These are phyloP conservation scores for Fragum sueziense DNA, from an alignment of 2,888 invertebrate genomes.

Conservation along the genomic window DNA sequence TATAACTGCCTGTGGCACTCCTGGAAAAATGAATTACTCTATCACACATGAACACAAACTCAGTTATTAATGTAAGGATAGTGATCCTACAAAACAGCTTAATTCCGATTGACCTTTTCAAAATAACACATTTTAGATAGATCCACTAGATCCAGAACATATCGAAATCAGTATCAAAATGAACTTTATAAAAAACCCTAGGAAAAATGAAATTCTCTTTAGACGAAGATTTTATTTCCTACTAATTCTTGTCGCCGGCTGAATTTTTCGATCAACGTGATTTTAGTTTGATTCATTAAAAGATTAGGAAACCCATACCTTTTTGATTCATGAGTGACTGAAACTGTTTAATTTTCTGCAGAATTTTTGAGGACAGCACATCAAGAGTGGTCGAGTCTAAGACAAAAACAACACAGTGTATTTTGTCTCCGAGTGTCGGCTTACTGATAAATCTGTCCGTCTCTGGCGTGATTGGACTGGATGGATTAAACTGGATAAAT, in stretches of 20 bases:
- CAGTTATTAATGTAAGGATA: not conserved
- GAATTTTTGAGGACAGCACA: slow-evolving; percentile 23
- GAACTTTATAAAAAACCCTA: no score
- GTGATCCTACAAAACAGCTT: not conserved
- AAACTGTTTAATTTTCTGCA: slow-evolving; percentile 31
- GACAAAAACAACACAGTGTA: slow-evolving; percentile 40
- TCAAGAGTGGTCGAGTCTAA: slow-evolving; percentile 23
- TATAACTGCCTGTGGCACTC: slow-evolving; percentile 63
- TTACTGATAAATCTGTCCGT: slow-evolving; percentile 27
- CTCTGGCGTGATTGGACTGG: slow-evolving; percentile 29
- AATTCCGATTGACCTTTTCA: not conserved
- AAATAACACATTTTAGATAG: not conserved
- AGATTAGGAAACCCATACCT: no score
- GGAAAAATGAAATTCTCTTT: no score
- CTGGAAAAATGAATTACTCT: slow-evolving; percentile 50
- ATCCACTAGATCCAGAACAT: not conserved
- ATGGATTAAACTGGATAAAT: slow-evolving; percentile 29
- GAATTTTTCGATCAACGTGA: no score
- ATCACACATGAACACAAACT: no score
- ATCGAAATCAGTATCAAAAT: not conserved
- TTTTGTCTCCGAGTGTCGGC: slow-evolving; percentile 16
- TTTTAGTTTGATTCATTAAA: no score
- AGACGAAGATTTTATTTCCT: no score
- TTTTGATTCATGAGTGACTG: slow-evolving; percentile 26
- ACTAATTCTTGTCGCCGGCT: no score